Evolutionary conservation across 2,888 invertebrate genomes (phyloP), one percentile per base, ranked within the genome.

Genomic region (Drosophila stalkeri): DNA sequence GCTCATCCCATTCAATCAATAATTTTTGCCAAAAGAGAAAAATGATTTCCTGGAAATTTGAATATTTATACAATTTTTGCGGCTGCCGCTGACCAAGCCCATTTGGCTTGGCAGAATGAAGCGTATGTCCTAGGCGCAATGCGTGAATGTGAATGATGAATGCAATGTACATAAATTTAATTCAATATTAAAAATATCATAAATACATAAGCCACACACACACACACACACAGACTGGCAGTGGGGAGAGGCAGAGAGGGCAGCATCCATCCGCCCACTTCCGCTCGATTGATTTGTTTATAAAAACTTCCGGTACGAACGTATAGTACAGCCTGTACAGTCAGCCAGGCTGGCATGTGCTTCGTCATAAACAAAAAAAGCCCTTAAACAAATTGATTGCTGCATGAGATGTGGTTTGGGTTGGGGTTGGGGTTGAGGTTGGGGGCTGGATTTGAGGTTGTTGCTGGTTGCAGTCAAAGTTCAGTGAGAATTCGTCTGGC

Each of bases 231-330:
- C 20, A 16, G 27, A n/a, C n/a, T 9, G 62, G 27, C 43, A 35
- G 59, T 0, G 16, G 16, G 16, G 5, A 47, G 12, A 44, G 49
- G 31, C 31, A 11, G 31, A 14, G 41, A 11, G n/a, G 18, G 41
- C 62, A 44, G 33, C 72, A 76, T 56, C 80, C 72, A 76, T 56
- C 80, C 73, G 72, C 81, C 75, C 75, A 80, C 85, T 86, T 85
- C 89, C 85, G 85, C 73, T 79, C 70, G 77, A 87, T 89, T 87
- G 86, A 82, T 89, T 85, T 86, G 86, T 86, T 86, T 86, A 86
- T 75, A 73, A 79, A 79, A 79, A 85, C 88, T 86, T 86, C 86
- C 86, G 86, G 85, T 74, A 77, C 64, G 78, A 16, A 8, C 41
- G 41, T 8, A 39, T 16, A 46, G 27, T 16, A 16, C 47, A 27